Conservation (phyloP, 2,888 invertebrate genomes). For the Esperia sulphurella region DNA sequence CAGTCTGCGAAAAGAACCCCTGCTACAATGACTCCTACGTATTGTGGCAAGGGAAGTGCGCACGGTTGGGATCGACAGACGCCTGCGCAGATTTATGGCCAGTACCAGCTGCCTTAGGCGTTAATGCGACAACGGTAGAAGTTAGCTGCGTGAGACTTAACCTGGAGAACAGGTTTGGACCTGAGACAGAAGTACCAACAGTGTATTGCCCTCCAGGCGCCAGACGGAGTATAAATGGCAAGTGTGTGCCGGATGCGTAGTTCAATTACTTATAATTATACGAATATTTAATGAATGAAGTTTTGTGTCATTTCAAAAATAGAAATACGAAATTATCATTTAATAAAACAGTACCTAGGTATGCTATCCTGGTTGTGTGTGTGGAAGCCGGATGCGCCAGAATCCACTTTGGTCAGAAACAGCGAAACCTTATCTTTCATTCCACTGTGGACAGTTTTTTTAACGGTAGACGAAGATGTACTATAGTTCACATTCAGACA, state of each 20-base stretch:
- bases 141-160: constrained; percentile 75
- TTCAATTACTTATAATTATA: too few species aligned
- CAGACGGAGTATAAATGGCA: constrained; percentile 44
- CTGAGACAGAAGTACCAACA: constrained; percentile 1
- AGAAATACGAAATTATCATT: too few species aligned
- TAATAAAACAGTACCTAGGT: too few species aligned
- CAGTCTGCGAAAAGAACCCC: constrained; percentile 81
- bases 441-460: too few species aligned
- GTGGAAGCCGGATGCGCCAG: not conserved
- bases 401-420: too few species aligned
- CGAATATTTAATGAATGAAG: too few species aligned
- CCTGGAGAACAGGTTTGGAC: constrained; percentile 44
- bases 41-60: constrained; percentile 67
- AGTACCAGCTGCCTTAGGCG: constrained; percentile 66
- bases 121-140: constrained; percentile 79
- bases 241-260: constrained; percentile 31
- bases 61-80: constrained; percentile 41
- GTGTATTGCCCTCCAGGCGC: constrained; percentile 46
- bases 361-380: too few species aligned
- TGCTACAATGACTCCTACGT: constrained; percentile 77
- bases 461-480: too few species aligned
- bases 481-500: too few species aligned
- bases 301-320: too few species aligned
- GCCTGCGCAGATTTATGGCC: constrained; percentile 59
- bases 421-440: too few species aligned